phyloP scores from a whole-genome alignment of 2,113 vertebrate genomes.

The Tetrax tetrax region DNA sequence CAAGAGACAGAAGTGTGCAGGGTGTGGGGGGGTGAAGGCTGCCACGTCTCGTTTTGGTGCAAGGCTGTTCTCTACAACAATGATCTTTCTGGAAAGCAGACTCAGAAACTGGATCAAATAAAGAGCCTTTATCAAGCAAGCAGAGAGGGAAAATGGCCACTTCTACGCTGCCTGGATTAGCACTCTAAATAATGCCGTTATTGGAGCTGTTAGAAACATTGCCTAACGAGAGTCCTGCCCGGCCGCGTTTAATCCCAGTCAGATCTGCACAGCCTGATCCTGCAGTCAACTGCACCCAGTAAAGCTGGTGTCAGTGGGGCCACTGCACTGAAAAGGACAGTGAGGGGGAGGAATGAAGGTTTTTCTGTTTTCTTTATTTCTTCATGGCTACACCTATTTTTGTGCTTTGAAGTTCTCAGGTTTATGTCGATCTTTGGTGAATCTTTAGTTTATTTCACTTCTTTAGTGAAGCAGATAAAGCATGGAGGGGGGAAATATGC shows the following conservation, averaged over 20 bases:
- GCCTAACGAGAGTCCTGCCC: background rate
- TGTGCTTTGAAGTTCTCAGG: background rate
- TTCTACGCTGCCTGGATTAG: background rate
- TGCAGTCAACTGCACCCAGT: background rate
- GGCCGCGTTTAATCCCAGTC: fast-evolving
- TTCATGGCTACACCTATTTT: background rate
- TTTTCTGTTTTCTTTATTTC: background rate
- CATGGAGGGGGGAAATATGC: fast-evolving
- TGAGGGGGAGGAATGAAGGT: background rate
- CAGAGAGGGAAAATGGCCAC: background rate
- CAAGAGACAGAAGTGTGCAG: background rate
- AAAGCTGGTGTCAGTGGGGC: background rate
- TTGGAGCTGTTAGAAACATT: background rate
- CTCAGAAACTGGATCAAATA: background rate
- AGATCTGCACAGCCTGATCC: background rate
- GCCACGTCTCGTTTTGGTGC: background rate
- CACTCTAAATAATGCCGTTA: background rate
- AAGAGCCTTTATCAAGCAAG: background rate
- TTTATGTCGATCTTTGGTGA: background rate
- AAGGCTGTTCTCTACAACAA: background rate
- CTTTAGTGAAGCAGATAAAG: background rate
- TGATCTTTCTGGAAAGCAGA: constrained; percentile 19
- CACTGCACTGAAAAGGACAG: background rate
- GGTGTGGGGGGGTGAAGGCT: background rate
- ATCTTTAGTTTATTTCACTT: background rate